Conservation (phyloP, 2,888 invertebrate species). For the Ashinkailepas kermadecensis region DNA sequence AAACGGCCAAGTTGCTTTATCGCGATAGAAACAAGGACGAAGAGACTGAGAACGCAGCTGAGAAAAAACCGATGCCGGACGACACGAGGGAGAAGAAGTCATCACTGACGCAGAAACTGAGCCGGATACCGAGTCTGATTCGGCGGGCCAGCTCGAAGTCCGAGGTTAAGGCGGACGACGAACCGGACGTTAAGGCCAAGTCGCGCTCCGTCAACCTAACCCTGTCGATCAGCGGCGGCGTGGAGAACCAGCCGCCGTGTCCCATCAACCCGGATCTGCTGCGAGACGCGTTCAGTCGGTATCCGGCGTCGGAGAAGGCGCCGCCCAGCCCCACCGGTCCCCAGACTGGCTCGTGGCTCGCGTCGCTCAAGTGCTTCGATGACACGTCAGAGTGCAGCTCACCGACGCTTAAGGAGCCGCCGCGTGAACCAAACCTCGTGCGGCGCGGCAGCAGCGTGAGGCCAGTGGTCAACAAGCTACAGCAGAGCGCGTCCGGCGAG, state of each 20-base stretch:
- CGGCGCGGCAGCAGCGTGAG: slow-evolving; percentile 1
- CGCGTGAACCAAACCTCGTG: background rate
- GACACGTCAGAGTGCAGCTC: background rate
- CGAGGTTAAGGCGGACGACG: background rate
- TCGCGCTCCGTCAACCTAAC: background rate
- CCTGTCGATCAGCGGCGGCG: background rate
- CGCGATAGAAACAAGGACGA: background rate
- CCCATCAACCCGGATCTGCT: slow-evolving; percentile 13
- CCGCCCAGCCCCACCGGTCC: background rate
- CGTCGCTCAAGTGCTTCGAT: background rate
- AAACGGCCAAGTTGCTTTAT: background rate
- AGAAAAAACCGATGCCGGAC: background rate
- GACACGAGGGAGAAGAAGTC: background rate
- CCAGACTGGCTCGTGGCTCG: background rate
- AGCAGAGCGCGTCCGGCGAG: slow-evolving; percentile 1
- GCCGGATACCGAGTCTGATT: slow-evolving; percentile 6
- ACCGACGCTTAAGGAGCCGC: background rate
- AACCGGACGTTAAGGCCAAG: background rate
- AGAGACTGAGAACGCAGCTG: background rate
- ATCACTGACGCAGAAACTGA: background rate
- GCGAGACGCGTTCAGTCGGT: background rate
- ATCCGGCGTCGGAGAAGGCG: slow-evolving; percentile 8
- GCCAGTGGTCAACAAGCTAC: background rate
- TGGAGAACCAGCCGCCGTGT: background rate
- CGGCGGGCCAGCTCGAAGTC: background rate